Evolutionary conservation across 2,797 vertebrate genomes (phyloP).

Genomic region (Phrynocephalus vlangalii): DNA sequence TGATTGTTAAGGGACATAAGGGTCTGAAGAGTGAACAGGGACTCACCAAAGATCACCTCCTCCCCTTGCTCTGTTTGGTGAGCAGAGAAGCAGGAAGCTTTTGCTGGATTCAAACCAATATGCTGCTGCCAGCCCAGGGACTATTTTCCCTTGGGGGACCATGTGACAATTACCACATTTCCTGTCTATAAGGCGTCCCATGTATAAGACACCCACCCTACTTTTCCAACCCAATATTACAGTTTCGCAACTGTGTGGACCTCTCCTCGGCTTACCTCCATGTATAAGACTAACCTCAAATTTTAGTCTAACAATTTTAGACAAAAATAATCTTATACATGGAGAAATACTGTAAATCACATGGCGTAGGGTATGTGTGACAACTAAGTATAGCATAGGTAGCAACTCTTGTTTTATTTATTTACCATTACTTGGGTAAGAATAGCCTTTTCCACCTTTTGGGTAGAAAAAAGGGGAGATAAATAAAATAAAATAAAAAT

Average conservation of each 20-base stretch:
- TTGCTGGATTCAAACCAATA: background rate
- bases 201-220: too few relatives aligned
- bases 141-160: background rate
- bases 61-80: background rate
- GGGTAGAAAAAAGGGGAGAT: background rate
- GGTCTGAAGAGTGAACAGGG: background rate
- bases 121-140: background rate
- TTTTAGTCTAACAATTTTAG: too few relatives aligned
- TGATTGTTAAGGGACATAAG: background rate
- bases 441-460: background rate
- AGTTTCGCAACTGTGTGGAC: too few relatives aligned
- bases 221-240: too few relatives aligned
- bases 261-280: too few relatives aligned
- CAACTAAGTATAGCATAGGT: too few relatives aligned
- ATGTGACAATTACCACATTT: too few relatives aligned
- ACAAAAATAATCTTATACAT: too few relatives aligned
- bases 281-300: too few relatives aligned
- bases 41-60: background rate
- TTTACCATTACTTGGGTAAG: background rate
- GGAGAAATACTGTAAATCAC: too few relatives aligned
- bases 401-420: background rate
- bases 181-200: too few relatives aligned
- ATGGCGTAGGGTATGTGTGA: too few relatives aligned
- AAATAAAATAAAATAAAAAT: background rate
- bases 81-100: background rate